A percentile compares a stretch with the other conserved stretches of the same genome.
Conservation (phyloP, 2,113 vertebrate genomes). For the Calypte anna region DNA sequence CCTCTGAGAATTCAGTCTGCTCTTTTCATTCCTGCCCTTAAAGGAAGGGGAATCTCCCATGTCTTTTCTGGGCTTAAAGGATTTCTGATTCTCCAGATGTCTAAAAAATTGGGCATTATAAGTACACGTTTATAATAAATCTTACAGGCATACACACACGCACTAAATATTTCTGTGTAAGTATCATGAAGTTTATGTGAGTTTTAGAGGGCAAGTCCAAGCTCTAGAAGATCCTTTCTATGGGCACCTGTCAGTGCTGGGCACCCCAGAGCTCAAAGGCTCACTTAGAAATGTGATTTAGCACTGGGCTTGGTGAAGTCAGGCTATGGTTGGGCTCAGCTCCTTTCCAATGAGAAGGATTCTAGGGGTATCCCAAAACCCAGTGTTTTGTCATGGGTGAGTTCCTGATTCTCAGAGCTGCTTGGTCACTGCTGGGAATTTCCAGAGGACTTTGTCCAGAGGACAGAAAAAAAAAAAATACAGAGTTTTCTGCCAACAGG, state of each 20-base stretch:
- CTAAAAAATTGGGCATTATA: neutral
- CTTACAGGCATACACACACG: neutral
- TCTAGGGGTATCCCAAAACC: fast-evolving
- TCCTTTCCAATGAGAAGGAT: too few species aligned
- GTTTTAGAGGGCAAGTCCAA: neutral
- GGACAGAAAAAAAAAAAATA: too few species aligned
- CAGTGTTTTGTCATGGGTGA: neutral
- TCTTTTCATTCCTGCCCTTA: neutral
- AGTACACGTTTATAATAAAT: neutral
- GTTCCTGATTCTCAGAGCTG: neutral
- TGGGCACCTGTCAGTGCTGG: neutral
- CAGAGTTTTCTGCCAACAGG: neutral
- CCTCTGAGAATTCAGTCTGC: neutral
- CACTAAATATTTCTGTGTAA: neutral
- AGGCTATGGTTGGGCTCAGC: too few species aligned
- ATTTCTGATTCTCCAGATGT: neutral
- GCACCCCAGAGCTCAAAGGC: neutral
- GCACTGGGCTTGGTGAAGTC: too few species aligned
- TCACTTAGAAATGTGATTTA: neutral
- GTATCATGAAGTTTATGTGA: neutral
- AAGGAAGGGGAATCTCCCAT: neutral
- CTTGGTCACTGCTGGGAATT: neutral
- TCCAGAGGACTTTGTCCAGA: neutral
- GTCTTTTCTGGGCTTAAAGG: neutral
- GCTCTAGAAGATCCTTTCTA: neutral